Conservation (phyloP, 2,113 vertebrate genomes). For the Smithornis capensis region DNA sequence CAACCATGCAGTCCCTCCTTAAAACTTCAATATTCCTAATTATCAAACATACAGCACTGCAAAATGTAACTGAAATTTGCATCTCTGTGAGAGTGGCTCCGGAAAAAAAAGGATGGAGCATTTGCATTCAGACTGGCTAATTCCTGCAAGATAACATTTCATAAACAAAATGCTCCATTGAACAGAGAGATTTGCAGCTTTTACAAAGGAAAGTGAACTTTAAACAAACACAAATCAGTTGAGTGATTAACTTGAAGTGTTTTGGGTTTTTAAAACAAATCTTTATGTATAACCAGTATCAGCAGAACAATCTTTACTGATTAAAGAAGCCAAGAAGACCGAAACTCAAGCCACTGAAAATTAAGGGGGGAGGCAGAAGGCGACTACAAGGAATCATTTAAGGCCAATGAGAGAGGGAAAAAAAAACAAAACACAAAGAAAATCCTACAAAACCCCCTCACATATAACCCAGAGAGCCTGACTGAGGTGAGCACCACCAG, state of each 20-base stretch:
- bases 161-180: slow-evolving; percentile 68
- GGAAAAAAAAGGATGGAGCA: slow-evolving; percentile 46
- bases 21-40: slow-evolving; percentile 72
- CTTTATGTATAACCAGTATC: slow-evolving; percentile 39
- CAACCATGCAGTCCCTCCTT: slow-evolving; percentile 58
- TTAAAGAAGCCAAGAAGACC: neutral
- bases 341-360: slow-evolving; percentile 1
- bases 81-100: slow-evolving; percentile 54
- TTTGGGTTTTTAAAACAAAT: neutral
- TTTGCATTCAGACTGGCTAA: slow-evolving; percentile 64
- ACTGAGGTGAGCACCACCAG: neutral
- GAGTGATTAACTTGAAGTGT: slow-evolving; percentile 52
- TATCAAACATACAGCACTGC: slow-evolving; percentile 65
- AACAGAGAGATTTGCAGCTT: slow-evolving; percentile 57
- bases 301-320: slow-evolving; percentile 52
- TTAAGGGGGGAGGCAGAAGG: neutral
- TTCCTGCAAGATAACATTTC: slow-evolving; percentile 64
- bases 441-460: fast-evolving
- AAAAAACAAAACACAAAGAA: neutral
- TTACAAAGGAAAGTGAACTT: slow-evolving; percentile 60
- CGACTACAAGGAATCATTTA: neutral
- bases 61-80: slow-evolving; percentile 68
- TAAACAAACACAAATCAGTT: slow-evolving; percentile 61
- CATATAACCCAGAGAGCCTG: neutral
- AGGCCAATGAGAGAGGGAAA: neutral